Base-by-base conservation (phyloP, 2,797 vertebrate genomes). In the Threskiornis aethiopicus region DNA sequence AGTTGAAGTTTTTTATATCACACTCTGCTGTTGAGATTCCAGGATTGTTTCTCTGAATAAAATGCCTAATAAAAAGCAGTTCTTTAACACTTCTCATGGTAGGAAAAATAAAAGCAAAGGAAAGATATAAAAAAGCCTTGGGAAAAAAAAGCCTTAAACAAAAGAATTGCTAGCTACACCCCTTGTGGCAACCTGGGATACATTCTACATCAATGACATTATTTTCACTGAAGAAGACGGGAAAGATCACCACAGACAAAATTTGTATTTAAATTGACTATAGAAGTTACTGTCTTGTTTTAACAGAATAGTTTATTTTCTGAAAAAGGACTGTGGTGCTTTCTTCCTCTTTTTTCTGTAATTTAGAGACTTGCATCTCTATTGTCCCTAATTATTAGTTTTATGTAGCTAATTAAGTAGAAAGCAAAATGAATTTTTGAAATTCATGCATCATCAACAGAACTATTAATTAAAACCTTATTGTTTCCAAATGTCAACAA, bases 381-480 rank as follows among this genome's bases (percentile, higher is more conserved):
- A n/a, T 55, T 84, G 70, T 79, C 42, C 20, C 44, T 65, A 72
- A 46, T 59, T 47, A 77, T 25, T 83, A 59, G 46, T 13, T 72
- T 83, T 89, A 84, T 35, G 33, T 29, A 72, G 61, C 51, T 71
- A 72, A 92, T 78, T 69, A 91, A 78, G 31, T 85, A 65, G 52
- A 89, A 97, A 88, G 76, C 28, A 78, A 85, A 92, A 67, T 29
- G 11, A 79, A 16, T 71, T 61, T 89, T 85, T 81, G 7, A 87
- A 82, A 83, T 77, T 54, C 19, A 51, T 75, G 55, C 44, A 84
- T 79, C 85, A 79, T 67, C 80, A 79, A 84, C 22, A 39, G 24
- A 87, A 55, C 52, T 93, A 79, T 80, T 91, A 93, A 89, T 67
- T 84, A 90, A 96, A 91, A 86, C 29, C 41, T 55, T 37, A 8